Evolutionary conservation across 2,113 vertebrate species (phyloP), one percentile per base, ranked within the genome.

Genomic region (Hylia prasina): DNA sequence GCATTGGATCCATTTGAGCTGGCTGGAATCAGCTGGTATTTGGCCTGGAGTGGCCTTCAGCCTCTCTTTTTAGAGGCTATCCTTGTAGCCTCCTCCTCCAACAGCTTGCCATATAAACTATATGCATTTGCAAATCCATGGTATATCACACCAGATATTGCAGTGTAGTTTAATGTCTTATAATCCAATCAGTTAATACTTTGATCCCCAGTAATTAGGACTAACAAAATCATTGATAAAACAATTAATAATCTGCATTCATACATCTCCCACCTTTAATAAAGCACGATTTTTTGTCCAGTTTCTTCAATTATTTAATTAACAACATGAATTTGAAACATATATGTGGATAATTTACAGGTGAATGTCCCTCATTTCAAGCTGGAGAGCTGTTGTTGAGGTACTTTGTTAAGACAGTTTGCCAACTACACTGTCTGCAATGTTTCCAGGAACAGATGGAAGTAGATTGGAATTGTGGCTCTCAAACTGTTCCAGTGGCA

Each of bases 1-100:
- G 39, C 0, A 0, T 11, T 50, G 24, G 10, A 15, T 54, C 4
- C 2, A 5, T 0, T 48, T 35, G 17, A 64, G 3, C 31, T 12
- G 8, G 2, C 11, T 70, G 45, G 24, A 68, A 10, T 6, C 13
- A n/a, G 17, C 37, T 35, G 31, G 21, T 47, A 13, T 54, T 14
- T 47, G 40, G 7, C 48, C 40, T 10, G 13, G 11, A 9, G 15
- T 3, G 57, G 13, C 5, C 37, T 20, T 25, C 1, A 2, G 8
- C 10, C 17, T 10, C 27, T 48, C 3, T 5, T 47, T 18, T 25
- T 12, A 58, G 31, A 33, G 15, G 33, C 3, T 11, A 3, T 2
- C 12, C 4, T 50, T 60, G 14, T 6, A 87, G 30, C 19, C 10
- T 19, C 4, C 19, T 65, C 12, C 19, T 65, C 8, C 1, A 1